phyloP scores from a whole-genome alignment of 2,113 vertebrate genomes.

The Recurvirostra avosetta region DNA sequence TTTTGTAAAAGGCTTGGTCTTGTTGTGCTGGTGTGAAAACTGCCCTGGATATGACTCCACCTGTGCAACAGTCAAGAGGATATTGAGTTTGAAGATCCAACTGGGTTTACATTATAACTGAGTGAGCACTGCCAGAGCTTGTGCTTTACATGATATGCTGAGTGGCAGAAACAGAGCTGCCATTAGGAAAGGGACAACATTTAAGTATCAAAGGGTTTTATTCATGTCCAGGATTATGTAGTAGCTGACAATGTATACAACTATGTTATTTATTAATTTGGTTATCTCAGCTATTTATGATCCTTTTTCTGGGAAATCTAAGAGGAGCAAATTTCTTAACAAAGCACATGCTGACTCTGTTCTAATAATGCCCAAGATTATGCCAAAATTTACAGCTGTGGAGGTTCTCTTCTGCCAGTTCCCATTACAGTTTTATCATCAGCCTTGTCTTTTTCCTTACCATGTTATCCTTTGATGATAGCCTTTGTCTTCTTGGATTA shows the following conservation, averaged over 20 bases:
- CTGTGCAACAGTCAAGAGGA: not conserved
- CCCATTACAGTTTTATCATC: not conserved
- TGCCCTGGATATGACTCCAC: not conserved
- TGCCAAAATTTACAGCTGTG: conserved; percentile 25
- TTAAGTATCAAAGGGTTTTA: not conserved
- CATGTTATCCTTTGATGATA: not conserved
- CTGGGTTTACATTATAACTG: not conserved
- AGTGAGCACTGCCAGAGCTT: not conserved
- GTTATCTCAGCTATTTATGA: not conserved
- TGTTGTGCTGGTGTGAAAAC: not conserved
- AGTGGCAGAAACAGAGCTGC: not conserved
- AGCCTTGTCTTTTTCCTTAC: not conserved
- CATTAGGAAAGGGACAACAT: not conserved
- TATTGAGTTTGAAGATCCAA: not conserved
- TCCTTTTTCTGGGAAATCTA: not conserved
- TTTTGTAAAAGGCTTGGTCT: not conserved
- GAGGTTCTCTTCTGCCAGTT: not conserved
- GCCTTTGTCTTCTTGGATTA: conserved; percentile 19
- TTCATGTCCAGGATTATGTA: not conserved
- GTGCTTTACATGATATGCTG: not conserved
- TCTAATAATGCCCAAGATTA: not conserved
- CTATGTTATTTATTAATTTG: not conserved
- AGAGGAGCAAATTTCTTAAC: not conserved
- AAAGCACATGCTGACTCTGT: not conserved
- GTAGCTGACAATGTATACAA: not conserved